Evolutionary conservation across 35 echinoderm and acorn worm genomes (phyloP).

Genomic region (Diadema setosum): DNA sequence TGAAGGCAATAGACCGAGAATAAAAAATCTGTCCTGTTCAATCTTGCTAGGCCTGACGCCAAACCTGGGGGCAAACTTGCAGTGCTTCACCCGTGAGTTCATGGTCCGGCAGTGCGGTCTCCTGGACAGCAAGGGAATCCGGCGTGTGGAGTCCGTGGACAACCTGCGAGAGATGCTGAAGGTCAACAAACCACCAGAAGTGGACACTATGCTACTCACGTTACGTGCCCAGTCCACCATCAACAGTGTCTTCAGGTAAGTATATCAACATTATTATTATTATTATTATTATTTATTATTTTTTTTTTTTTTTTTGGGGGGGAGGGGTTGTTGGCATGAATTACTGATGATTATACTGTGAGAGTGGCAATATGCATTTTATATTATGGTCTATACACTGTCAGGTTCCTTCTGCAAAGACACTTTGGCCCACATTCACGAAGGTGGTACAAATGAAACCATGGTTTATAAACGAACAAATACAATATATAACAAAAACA

Average conservation of each 20-base stretch:
- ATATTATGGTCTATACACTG: background rate
- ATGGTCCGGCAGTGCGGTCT: background rate
- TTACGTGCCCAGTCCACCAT: background rate
- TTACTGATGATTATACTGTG: no score
- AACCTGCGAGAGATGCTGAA: background rate
- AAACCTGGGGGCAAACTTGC: background rate
- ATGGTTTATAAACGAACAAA: background rate
- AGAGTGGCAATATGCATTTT: background rate
- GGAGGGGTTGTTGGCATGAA: no score
- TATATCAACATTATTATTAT: no score
- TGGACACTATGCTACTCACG: background rate
- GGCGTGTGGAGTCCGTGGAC: background rate
- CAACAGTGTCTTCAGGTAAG: background rate
- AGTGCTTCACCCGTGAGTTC: background rate
- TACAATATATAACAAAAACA: no score
- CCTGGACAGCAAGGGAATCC: constrained; percentile 17
- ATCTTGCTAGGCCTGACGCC: constrained; percentile 5
- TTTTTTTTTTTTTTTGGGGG: no score
- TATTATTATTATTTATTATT: no score
- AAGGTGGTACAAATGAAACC: background rate
- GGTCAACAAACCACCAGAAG: background rate
- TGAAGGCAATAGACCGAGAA: no score
- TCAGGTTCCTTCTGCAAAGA: background rate
- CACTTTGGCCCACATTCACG: background rate
- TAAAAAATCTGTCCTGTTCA: no score